Base-by-base conservation (phyloP, 1,140 invertebrate genomes). In the Hormaphis cornu region DNA sequence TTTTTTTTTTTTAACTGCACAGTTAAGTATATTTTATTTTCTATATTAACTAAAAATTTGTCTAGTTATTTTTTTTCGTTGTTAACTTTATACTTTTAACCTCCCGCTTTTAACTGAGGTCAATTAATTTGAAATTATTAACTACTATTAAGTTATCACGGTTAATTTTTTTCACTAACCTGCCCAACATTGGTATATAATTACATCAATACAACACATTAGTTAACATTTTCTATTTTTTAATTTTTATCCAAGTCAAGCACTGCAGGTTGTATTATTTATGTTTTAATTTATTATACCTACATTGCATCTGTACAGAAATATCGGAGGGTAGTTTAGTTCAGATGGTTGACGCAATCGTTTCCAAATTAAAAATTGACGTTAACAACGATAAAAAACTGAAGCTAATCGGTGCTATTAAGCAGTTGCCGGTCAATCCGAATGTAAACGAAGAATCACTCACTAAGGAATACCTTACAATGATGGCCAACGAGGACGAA, bases 331-430 rank as follows among this genome's bases (percentile, higher is more conserved):
- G 3, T 6, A 66, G 61, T 50, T 33, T 66, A 33, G 24, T n/a
- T 4, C 22, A 16, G n/a, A 46, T 66, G 44, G 22, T 66, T 16
- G 44, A 46, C 14, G 42, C 18, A 10, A 66, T 66, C 10, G 28
- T 66, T 48, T 48, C 61, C 16, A 66, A 66, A 66, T 22, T 66
- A n/a, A 66, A 66, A 48, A 24, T 33, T 9, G 61, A 66, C 18
- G 35, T 35, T 14, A 22, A 20, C 8, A 66, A 66, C 12, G 40
- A 50, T 20, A 46, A 66, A 24, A 28, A 33, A 50, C 50, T 66
- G 12, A 48, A 66, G 18, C 26, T 66, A 22, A 48, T 66, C 10
- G 18, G 14, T 22, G 61, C 61, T 35, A 66, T 66, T 20, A 66
- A 66, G 35, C 61, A 66, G 14, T 33, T 66, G 18, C 35, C 61